A percentile compares a stretch with the other conserved stretches of the same genome.
These are phyloP conservation scores for Rattus norvegicus DNA, from an alignment of 2,113 vertebrate genomes.

Conservation along the genomic window GRCr8 NC_086020.1:150592001-150592500, in stretches of 20 bases:
- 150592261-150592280: neutral
- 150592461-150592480: neutral
- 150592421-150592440: neutral
- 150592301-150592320: neutral
- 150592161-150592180: neutral
- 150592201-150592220: neutral
- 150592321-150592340: neutral
- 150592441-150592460: neutral
- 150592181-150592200: neutral
- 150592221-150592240: neutral
- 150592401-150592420: neutral
- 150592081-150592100: neutral
- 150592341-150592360: neutral
- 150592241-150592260: neutral
- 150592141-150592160: neutral
- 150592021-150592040: neutral
- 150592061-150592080: neutral
- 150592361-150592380: neutral
- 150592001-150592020: neutral
- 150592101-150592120: neutral
- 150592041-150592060: no score
- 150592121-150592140: neutral
- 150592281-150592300: neutral
- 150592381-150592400: neutral
- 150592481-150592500: neutral